phyloP scores from a whole-genome alignment of 2,113 vertebrate genomes.

The Anoplopoma fimbria region DNA sequence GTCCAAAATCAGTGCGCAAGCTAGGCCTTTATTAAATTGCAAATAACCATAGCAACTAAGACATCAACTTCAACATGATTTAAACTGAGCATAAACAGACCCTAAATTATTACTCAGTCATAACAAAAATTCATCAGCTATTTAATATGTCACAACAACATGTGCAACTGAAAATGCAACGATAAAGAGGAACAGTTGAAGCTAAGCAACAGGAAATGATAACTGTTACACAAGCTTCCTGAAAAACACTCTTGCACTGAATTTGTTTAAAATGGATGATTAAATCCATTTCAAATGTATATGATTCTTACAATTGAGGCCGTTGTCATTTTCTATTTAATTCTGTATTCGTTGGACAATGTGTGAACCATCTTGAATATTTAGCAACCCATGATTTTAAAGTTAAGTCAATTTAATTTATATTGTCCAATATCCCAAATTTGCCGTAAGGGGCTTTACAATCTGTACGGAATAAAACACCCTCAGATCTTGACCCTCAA shows the following conservation, averaged over 20 bases:
- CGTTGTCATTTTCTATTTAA: too few relatives aligned
- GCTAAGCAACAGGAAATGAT: neutral
- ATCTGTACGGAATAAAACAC: too few relatives aligned
- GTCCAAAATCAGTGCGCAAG: neutral
- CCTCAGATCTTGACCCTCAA: too few relatives aligned
- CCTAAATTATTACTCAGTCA: neutral
- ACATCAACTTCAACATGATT: neutral
- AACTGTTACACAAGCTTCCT: neutral
- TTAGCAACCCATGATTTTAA: too few relatives aligned
- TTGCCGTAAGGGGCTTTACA: too few relatives aligned
- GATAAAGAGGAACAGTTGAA: neutral
- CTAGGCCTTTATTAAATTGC: neutral
- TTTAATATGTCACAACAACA: neutral
- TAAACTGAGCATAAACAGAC: neutral
- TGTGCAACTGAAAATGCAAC: neutral
- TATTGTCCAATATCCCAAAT: too few relatives aligned
- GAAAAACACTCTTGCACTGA: neutral
- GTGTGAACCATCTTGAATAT: too few relatives aligned
- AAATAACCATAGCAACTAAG: neutral
- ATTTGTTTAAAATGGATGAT: neutral
- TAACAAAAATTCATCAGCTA: neutral
- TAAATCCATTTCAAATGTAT: neutral
- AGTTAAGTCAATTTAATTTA: too few relatives aligned
- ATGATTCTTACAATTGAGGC: neutral
- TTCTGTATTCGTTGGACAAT: too few relatives aligned